Evolutionary conservation across 1,140 invertebrate species (phyloP).

Genomic region (Papilio polytes): DNA sequence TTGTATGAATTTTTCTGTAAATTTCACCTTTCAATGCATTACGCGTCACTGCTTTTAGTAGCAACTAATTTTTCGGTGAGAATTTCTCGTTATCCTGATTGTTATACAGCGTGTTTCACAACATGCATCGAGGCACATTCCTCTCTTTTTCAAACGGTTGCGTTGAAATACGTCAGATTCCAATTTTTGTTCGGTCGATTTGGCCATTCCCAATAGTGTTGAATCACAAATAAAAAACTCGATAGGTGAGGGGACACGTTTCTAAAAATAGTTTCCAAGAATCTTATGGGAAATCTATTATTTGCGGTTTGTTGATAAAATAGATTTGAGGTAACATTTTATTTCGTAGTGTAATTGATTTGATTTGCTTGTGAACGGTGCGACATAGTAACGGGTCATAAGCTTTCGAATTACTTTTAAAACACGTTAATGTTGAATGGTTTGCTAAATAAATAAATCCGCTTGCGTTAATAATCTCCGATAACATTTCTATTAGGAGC

Average conservation of each 20-base stretch:
- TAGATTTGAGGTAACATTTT: not conserved
- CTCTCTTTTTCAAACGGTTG: constrained; percentile 58
- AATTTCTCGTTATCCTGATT: not conserved
- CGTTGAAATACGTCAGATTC: constrained; percentile 62
- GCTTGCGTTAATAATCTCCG: not conserved
- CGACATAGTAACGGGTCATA: not conserved
- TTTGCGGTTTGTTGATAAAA: not conserved
- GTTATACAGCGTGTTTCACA: constrained; percentile 29
- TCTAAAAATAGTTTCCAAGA: not conserved
- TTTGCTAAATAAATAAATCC: not conserved
- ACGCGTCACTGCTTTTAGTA: not conserved
- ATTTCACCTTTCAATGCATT: too few relatives aligned
- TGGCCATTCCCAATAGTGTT: constrained; percentile 49
- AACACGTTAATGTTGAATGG: not conserved
- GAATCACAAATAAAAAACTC: constrained; percentile 43
- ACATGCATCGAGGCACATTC: constrained; percentile 31
- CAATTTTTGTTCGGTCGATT: constrained; percentile 67
- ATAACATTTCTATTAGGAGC: not conserved
- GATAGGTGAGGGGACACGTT: not conserved
- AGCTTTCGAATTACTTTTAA: not conserved
- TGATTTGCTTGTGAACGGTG: not conserved
- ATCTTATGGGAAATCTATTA: constrained; percentile 12
- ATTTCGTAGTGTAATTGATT: not conserved
- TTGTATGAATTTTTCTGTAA: too few relatives aligned
- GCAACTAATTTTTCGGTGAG: not conserved